A percentile compares a stretch with the other conserved stretches of the same genome.
Evolutionary conservation across 1,140 invertebrate species (phyloP).

Genomic region (Tribolium madens): DNA sequence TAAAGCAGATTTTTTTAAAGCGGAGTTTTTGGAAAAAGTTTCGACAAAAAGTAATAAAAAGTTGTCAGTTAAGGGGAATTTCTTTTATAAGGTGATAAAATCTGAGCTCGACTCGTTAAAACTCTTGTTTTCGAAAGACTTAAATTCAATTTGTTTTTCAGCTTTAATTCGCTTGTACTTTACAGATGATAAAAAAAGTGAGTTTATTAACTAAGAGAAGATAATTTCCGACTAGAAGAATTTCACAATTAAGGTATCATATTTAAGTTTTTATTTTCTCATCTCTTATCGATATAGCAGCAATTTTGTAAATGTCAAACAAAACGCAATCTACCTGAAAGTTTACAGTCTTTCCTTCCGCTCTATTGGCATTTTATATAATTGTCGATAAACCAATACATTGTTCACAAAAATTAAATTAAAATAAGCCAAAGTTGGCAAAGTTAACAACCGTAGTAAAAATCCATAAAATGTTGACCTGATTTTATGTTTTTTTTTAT

Average conservation of each 20-base stretch:
- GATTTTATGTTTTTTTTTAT: not conserved
- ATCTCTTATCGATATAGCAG: no score
- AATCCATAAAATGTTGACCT: not conserved
- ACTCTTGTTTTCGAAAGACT: not conserved
- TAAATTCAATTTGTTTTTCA: constrained; percentile 28
- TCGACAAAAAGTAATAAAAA: constrained; percentile 5
- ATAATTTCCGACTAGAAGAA: no score
- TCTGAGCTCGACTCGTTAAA: constrained; percentile 13
- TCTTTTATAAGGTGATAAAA: constrained; percentile 38
- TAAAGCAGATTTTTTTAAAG: constrained; percentile 37
- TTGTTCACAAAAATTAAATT: not conserved
- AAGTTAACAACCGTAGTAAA: not conserved
- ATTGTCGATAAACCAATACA: not conserved
- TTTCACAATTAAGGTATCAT: no score
- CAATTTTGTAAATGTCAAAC: not conserved
- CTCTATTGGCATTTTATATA: not conserved
- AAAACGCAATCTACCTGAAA: not conserved
- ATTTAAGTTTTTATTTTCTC: no score
- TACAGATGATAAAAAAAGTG: not conserved
- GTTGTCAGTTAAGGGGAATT: constrained; percentile 39
- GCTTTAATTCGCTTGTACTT: not conserved
- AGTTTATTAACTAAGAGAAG: not conserved
- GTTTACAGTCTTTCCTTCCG: not conserved
- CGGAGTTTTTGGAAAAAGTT: no score
- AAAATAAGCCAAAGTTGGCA: not conserved